Conservation (phyloP, 2,113 vertebrate species). For the Aphyosemion australe region DNA sequence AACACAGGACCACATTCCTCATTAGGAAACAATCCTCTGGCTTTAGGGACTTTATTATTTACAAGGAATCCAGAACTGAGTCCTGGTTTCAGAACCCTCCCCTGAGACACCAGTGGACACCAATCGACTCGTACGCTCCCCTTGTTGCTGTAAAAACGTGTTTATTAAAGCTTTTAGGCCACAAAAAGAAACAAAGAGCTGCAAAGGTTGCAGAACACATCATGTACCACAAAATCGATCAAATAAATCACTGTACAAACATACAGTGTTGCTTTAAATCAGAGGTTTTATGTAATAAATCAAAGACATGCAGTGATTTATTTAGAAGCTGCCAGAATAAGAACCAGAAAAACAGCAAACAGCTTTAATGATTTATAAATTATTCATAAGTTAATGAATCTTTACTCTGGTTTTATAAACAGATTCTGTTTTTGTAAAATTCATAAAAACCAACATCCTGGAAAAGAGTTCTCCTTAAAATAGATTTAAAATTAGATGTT, state of each 20-base stretch:
- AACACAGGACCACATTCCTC: no score
- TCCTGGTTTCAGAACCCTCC: no score
- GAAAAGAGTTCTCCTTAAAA: no score
- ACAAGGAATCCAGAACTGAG: no score
- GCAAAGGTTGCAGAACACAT: slow-evolving; percentile 79
- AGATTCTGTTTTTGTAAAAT: no score
- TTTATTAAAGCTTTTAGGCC: slow-evolving; percentile 80
- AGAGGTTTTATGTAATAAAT: slow-evolving; percentile 67
- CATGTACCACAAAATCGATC: slow-evolving; percentile 78
- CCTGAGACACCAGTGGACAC: slow-evolving; percentile 1
- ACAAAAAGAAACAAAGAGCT: slow-evolving; percentile 70
- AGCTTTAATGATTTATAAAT: no score
- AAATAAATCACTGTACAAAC: slow-evolving; percentile 74
- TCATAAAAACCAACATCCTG: no score
- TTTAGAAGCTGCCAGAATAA: no score
- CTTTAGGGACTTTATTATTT: no score
- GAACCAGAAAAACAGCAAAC: background rate
- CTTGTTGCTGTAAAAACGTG: slow-evolving; percentile 70
- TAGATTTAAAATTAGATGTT: background rate
- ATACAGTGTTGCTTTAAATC: slow-evolving; percentile 73
- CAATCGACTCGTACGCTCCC: slow-evolving; percentile 57
- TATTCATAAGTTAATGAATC: background rate
- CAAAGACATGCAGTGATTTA: slow-evolving; percentile 55
- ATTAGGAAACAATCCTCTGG: no score
- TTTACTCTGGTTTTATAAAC: background rate